phyloP scores from a whole-genome alignment of 2,113 vertebrate genomes.

The Taxidea taxus region DNA sequence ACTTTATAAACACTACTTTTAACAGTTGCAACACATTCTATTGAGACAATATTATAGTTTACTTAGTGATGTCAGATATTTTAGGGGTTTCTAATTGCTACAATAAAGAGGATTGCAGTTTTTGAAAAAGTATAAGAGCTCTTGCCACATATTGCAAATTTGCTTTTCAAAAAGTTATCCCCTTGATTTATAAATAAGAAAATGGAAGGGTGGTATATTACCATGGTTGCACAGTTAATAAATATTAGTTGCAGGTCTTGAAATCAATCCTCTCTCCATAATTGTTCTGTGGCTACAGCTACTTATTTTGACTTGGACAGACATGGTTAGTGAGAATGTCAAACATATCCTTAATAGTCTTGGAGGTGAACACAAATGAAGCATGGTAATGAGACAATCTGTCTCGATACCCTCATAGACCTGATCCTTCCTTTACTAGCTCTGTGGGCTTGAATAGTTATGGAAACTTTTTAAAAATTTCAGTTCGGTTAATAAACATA shows the following conservation, averaged over 20 bases:
- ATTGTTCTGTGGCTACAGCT: background rate
- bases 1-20: background rate
- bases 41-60: slow-evolving; percentile 19
- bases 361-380: background rate
- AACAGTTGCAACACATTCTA: background rate
- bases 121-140: background rate
- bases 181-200: slow-evolving; percentile 14
- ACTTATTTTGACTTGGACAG: background rate
- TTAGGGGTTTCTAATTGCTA: slow-evolving; percentile 14
- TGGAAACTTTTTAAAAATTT: background rate
- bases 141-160: background rate
- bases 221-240: background rate
- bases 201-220: background rate
- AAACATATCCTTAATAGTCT: background rate
- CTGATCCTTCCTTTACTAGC: background rate
- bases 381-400: background rate
- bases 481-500: background rate
- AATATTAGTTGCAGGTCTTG: background rate
- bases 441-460: background rate
- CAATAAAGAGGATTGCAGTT: background rate
- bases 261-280: background rate
- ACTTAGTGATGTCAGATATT: background rate
- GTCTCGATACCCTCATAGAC: background rate
- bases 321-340: background rate
- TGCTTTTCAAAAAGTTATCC: background rate